Conservation (phyloP, 1,140 invertebrate species). For the Cylas formicarius region DNA sequence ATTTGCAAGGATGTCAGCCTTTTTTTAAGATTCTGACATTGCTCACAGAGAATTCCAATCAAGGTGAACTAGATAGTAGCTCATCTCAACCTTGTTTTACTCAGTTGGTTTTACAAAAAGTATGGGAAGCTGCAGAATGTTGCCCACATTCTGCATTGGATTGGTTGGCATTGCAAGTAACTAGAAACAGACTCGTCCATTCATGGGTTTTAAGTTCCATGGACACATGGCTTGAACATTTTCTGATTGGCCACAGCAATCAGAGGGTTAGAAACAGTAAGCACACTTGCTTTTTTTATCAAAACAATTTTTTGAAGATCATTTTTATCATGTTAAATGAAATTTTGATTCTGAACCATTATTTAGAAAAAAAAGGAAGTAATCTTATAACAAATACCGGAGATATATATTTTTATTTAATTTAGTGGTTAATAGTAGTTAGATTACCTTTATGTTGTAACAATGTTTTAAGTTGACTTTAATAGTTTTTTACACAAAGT, state of each 20-base stretch:
- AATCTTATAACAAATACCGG: no score
- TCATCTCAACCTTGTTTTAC: constrained; percentile 82
- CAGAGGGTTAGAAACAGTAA: constrained; percentile 74
- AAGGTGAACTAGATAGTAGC: no score
- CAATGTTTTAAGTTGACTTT: no score
- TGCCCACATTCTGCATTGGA: constrained; percentile 86
- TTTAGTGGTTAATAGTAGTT: no score
- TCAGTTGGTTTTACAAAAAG: constrained; percentile 73
- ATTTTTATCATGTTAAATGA: background rate
- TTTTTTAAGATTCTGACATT: constrained; percentile 86
- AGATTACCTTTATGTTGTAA: no score
- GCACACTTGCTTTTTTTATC: constrained; percentile 15
- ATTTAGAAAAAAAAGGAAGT: no score
- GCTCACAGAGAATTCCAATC: constrained; percentile 57
- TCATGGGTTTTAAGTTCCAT: constrained; percentile 80
- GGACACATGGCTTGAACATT: constrained; percentile 84
- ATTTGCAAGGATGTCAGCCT: constrained; percentile 62
- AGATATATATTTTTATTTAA: no score
- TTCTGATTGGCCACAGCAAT: constrained; percentile 77
- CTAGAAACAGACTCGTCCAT: constrained; percentile 82
- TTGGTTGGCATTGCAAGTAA: constrained; percentile 78
- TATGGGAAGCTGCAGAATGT: constrained; percentile 86
- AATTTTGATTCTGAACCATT: no score
- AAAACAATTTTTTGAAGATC: background rate
- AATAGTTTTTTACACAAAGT: no score